Evolutionary conservation across 2,888 invertebrate genomes (phyloP).

Genomic region (Chalcosyrphus nemorum): DNA sequence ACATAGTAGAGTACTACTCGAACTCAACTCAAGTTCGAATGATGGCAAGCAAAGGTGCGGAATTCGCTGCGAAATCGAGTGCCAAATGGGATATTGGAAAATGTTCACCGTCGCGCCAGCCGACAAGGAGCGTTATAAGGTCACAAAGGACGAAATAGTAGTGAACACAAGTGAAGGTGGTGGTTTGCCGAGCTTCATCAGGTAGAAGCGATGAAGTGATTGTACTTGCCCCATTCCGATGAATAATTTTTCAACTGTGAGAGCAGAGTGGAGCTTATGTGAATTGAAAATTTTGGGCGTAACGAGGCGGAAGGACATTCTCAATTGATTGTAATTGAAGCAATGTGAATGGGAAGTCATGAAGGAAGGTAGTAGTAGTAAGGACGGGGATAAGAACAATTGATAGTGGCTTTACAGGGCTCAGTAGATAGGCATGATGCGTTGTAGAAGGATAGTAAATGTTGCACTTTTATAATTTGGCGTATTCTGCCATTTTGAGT

Average conservation of each 20-base stretch:
- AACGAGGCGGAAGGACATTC: conserved; percentile 41
- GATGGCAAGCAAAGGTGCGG: conserved; percentile 49
- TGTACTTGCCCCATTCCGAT: conserved; percentile 3
- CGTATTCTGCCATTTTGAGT: no score
- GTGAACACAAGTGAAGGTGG: background rate
- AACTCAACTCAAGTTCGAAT: background rate
- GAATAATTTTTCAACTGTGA: conserved; percentile 31
- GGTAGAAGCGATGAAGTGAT: conserved; percentile 1
- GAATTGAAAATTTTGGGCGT: conserved; percentile 37
- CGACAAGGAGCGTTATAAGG: conserved; percentile 33
- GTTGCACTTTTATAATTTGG: no score
- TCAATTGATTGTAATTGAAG: conserved; percentile 55
- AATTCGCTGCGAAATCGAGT: conserved; percentile 42
- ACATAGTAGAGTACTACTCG: no score
- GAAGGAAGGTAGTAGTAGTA: background rate
- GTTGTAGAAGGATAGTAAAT: no score
- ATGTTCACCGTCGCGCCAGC: conserved; percentile 46
- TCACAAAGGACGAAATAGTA: conserved; percentile 40
- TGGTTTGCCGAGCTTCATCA: conserved; percentile 43
- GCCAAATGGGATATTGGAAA: conserved; percentile 58
- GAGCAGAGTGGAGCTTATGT: conserved; percentile 1
- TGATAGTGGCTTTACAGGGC: background rate
- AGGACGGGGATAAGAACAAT: background rate
- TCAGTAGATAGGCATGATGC: background rate
- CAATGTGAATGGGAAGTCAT: conserved; percentile 2